phyloP scores from a whole-genome alignment of 2,888 invertebrate genomes.

The Amphimallon solstitiale region DNA sequence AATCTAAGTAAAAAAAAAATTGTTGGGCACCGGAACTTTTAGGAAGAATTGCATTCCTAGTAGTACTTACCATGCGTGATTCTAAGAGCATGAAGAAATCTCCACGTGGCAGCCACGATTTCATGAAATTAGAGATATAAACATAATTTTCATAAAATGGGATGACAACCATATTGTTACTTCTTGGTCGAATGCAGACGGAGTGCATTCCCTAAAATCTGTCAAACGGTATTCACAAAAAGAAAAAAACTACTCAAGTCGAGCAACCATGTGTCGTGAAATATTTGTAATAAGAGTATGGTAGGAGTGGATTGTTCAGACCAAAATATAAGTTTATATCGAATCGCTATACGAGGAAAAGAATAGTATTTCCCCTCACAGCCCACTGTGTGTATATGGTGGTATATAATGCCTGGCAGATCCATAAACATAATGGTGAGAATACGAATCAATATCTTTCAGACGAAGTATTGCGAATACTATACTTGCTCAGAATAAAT shows the following conservation, averaged over 20 bases:
- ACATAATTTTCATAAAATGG: no score
- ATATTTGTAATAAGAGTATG: neutral
- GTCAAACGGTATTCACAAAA: no score
- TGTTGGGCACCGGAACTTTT: conserved; percentile 39
- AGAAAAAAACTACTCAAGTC: no score
- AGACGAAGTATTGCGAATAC: neutral
- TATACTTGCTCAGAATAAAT: no score
- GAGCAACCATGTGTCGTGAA: neutral
- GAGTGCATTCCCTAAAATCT: conserved; percentile 17
- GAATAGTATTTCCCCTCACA: neutral
- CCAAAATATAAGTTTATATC: no score
- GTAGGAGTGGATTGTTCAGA: no score
- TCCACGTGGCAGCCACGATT: conserved; percentile 27
- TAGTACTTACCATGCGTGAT: no score
- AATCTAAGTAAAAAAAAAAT: conserved; percentile 36
- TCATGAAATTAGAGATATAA: neutral
- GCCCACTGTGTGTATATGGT: neutral
- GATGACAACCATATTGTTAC: conserved; percentile 35
- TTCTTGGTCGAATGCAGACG: conserved; percentile 3
- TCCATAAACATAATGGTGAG: neutral
- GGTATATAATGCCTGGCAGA: neutral
- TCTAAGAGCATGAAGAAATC: no score
- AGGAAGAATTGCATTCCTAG: conserved; percentile 38
- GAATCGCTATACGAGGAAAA: neutral
- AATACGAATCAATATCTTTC: neutral